These are phyloP conservation scores for Lasiommata megera DNA, from an alignment of 2,888 invertebrate species.

Conservation along the genomic window DNA sequence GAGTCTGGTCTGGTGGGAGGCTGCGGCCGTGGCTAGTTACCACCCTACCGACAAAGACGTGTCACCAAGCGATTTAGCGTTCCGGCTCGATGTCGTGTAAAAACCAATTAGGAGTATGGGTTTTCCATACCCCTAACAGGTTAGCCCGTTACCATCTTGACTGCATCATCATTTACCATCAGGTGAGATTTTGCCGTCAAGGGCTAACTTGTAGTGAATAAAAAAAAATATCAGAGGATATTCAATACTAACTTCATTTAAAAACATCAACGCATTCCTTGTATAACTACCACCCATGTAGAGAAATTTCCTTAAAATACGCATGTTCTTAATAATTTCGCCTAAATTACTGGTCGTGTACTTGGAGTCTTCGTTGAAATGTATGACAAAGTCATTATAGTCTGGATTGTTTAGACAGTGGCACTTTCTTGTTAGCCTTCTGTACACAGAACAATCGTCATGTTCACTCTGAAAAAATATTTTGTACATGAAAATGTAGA, in stretches of 20 bases:
- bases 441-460: slow-evolving; percentile 65
- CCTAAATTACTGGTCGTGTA: slow-evolving; percentile 56
- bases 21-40: too few species aligned
- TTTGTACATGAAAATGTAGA: background rate
- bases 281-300: slow-evolving; percentile 63
- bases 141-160: too few species aligned
- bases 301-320: slow-evolving; percentile 65
- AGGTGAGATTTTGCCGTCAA: too few species aligned
- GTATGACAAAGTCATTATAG: slow-evolving; percentile 67
- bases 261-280: slow-evolving; percentile 60
- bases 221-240: too few species aligned
- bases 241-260: slow-evolving; percentile 54
- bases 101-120: too few species aligned
- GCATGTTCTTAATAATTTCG: slow-evolving; percentile 68
- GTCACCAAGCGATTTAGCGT: too few species aligned
- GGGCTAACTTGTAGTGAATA: too few species aligned
- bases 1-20: too few species aligned
- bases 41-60: too few species aligned
- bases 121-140: too few species aligned
- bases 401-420: slow-evolving; percentile 56
- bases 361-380: slow-evolving; percentile 64
- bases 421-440: slow-evolving; percentile 64
- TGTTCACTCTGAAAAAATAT: slow-evolving; percentile 48
- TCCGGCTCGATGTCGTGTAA: too few species aligned
- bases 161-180: too few species aligned